Evolutionary conservation across 2,888 invertebrate genomes (phyloP), one percentile per base, ranked within the genome.

Genomic region (Chrysopilus asiliformis): DNA sequence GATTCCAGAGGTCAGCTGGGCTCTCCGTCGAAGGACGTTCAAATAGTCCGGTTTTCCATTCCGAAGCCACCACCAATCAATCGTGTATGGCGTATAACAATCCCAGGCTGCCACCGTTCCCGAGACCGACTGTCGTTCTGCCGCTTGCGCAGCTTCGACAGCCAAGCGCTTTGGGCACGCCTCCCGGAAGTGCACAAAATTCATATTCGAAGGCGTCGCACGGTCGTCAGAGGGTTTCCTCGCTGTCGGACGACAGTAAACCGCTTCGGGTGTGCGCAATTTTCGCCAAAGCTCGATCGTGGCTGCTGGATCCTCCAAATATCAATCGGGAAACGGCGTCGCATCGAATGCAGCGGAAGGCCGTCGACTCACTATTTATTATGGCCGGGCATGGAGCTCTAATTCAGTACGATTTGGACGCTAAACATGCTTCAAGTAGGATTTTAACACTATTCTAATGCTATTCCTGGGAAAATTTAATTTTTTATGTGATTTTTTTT

Each of bases 1-100:
- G 90, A 51, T 98, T 94, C 70, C 94, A 95, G 60, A 78, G 91
- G 53, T 93, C 93, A 47, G 95, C 97, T 41, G 97, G 97, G 10
- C 68, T 97, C 30, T 72, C 75, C 7, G 74, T 74, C 27, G 72
- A 72, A 30, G 71, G 78, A 3, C 70, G 85, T 44, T 75, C 76
- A 17, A 80, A 78, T 49, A 83, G 82, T 50, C 82, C 84, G 8
- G 58, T 62, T 14, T 58, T 57, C 27, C 61, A 63, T 46, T 57
- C 62, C 38, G 62, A 61, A 40, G 53, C 57, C 56, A 56, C 55
- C 43, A 54, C 66, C 52, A 48, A 53, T 54, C 46, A 60, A 41
- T 53, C 56, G 4, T 56, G 66, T 20, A 74, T 72, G 47, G 68
- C 83, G 54, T 84, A 75, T 64, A 77, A 79, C 36, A 94, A 94